Conservation (phyloP, 2,113 vertebrate species). For the Rana temporaria region DNA sequence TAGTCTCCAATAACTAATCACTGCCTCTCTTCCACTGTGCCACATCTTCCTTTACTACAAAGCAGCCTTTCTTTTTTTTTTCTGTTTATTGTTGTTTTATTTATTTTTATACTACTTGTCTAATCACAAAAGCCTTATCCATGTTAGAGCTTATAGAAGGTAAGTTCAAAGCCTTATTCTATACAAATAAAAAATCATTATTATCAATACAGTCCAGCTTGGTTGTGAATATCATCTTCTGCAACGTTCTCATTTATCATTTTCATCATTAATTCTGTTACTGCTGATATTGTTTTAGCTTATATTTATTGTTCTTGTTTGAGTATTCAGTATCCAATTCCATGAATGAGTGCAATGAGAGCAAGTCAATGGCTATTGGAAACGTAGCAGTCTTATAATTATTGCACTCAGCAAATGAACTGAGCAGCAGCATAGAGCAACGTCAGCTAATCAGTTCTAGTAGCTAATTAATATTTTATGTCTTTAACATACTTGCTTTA, state of each 20-base stretch:
- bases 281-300: background rate
- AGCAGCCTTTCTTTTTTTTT: slow-evolving; percentile 61
- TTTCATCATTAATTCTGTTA: background rate
- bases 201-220: background rate
- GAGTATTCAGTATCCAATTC: no score
- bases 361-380: no score
- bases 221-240: background rate
- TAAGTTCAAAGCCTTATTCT: slow-evolving; percentile 73
- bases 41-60: slow-evolving; percentile 66
- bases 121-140: slow-evolving; percentile 69
- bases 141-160: slow-evolving; percentile 85
- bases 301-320: background rate
- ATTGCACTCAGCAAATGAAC: no score
- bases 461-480: no score
- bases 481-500: no score
- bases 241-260: background rate
- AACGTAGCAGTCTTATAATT: no score
- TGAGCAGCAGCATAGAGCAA: no score
- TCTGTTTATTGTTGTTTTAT: background rate
- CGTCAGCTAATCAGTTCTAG: no score
- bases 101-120: slow-evolving; percentile 59
- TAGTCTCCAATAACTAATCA: slow-evolving; percentile 70
- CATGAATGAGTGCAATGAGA: no score
- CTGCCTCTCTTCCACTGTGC: slow-evolving; percentile 59
- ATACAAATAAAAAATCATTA: slow-evolving; percentile 18